Percentiles rank a stretch among this genome's conserved stretches.
Conservation (phyloP, 2,113 vertebrate genomes). For the Antidorcas marsupialis region DNA sequence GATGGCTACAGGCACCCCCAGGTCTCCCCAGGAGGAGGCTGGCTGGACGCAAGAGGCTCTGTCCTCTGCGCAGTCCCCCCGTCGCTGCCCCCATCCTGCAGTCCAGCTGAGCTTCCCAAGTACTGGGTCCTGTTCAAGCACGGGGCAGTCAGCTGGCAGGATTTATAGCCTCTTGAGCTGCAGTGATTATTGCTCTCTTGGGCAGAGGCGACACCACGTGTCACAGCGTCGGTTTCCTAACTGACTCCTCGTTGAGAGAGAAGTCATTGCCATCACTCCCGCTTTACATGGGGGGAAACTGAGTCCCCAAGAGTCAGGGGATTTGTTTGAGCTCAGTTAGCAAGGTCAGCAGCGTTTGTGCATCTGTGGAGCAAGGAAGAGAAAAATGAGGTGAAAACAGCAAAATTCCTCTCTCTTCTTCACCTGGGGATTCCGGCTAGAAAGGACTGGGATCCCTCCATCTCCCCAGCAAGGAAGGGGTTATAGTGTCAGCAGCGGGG, state of each 20-base stretch:
- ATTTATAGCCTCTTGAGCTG: too few species aligned
- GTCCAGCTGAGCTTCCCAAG: not conserved
- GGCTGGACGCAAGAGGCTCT: not conserved
- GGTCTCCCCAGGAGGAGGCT: not conserved
- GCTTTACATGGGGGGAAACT: not conserved
- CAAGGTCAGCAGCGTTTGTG: not conserved
- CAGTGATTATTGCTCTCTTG: too few species aligned
- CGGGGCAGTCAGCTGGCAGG: too few species aligned
- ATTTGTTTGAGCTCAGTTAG: not conserved
- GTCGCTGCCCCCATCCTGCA: rapidly evolving
- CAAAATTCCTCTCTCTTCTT: not conserved
- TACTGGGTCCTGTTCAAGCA: slow-evolving; percentile 33
- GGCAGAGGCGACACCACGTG: not conserved
- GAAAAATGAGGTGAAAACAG: not conserved
- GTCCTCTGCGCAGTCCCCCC: rapidly evolving
- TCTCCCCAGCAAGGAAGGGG: not conserved
- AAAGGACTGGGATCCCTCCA: not conserved
- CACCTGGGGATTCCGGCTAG: not conserved
- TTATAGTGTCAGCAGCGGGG: not conserved
- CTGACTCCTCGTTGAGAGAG: not conserved
- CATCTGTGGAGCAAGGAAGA: not conserved
- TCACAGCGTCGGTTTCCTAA: not conserved
- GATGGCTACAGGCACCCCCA: not conserved
- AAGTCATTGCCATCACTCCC: not conserved
- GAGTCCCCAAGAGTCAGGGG: not conserved